phyloP scores from a whole-genome alignment of 2,797 vertebrate genomes.

The Leucoraja ocellata region DNA sequence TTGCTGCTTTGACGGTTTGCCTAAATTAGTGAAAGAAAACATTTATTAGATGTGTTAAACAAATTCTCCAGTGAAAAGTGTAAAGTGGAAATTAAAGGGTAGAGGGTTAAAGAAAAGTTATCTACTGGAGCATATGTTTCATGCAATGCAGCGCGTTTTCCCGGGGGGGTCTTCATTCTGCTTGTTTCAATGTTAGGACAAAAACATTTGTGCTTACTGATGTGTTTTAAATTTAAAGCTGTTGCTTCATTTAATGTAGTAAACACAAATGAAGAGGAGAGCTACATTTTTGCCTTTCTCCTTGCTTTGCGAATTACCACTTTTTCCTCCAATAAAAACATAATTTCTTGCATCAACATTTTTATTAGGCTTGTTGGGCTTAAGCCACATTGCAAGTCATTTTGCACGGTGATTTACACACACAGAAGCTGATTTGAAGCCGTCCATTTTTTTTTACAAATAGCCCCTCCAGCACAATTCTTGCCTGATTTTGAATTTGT shows the following conservation, averaged over 20 bases:
- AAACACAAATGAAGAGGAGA: not conserved
- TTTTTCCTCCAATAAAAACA: not conserved
- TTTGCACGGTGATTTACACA: not conserved
- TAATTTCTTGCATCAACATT: not conserved
- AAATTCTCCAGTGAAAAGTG: not conserved
- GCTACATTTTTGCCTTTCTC: not conserved
- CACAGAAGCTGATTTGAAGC: not conserved
- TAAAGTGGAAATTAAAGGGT: not conserved
- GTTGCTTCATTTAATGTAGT: not conserved
- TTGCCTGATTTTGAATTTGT: not conserved
- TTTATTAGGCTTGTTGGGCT: not conserved
- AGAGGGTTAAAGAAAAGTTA: not conserved
- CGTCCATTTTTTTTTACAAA: not conserved
- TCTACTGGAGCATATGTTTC: not conserved
- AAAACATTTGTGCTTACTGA: not conserved
- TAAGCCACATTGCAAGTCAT: not conserved
- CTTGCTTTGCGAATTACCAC: too few species aligned
- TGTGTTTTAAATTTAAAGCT: not conserved
- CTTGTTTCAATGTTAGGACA: not conserved
- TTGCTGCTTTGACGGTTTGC: slow-evolving; percentile 57
- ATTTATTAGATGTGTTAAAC: not conserved
- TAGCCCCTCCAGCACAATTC: not conserved
- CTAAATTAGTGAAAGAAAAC: slow-evolving; percentile 49
- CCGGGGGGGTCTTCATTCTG: not conserved
- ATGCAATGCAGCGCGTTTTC: not conserved